Base-by-base conservation (phyloP, 2,888 invertebrate genomes). In the Pseudanteris insignis region DNA sequence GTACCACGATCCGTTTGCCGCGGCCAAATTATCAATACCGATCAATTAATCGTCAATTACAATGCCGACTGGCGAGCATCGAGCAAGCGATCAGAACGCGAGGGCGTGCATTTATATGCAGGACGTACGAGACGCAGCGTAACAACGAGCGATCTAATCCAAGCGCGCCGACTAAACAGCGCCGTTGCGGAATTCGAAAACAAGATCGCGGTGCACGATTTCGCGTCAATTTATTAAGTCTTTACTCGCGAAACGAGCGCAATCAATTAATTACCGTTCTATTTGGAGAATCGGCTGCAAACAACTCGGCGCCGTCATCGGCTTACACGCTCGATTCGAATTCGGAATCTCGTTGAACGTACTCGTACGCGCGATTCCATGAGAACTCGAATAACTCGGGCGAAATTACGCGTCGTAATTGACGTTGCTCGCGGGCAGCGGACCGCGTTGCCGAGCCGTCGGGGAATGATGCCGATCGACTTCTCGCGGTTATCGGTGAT, bases 401-500 rank as follows among this genome's bases (percentile, higher is more conserved):
- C 37, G 51, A 53, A 53, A 53, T 53, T 43, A 43, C 51, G 41
- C 43, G 28, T 30, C 30, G 37, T 26, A 50, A 43, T 48, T 30
- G 30, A 10, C 12, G 24, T 14, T 47, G 36, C 37, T 48, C 28
- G 7, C 18, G 30, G 11, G 25, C 4, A 13, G 13, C 14, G 8
- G 32, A 40, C 40, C 33, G 50, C 13, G 29, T 29, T 25, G 33
- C 5, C 26, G 8, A 11, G 24, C 18, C 26, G 44, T 33, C 26
- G 18, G 14, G 44, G 7, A 34, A 32, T 53, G 41, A 44, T 47
- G 47, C 12, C 41, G 51, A 60, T 53, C 59, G 43, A 54, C 48
- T 53, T 43, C 24, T 67, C 68, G 67, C 44, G 36, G 64, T 43
- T 67, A 63, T 64, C 65, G 48, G 26, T 43, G 58, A 62, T 61